Conservation (phyloP, 1,140 invertebrate genomes). For the Anoplophora glabripennis region DNA sequence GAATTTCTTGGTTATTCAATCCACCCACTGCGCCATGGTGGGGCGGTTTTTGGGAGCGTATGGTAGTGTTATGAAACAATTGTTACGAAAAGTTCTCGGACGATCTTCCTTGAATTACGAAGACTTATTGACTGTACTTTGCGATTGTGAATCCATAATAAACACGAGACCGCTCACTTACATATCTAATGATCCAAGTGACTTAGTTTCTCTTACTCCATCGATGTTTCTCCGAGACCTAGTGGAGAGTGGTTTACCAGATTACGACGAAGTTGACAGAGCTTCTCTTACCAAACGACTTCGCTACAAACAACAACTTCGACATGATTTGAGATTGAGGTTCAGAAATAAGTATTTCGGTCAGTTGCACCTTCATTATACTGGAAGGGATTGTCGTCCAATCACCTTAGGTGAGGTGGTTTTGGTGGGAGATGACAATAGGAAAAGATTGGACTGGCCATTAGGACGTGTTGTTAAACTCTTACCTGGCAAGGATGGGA, state of each 20-base stretch:
- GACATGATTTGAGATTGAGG: slow-evolving; percentile 8
- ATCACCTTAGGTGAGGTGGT: too few species aligned
- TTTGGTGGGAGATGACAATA: too few species aligned
- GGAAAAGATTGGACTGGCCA: too few species aligned
- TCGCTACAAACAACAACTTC: slow-evolving; percentile 14
- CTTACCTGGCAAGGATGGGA: too few species aligned
- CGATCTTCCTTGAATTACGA: slow-evolving; percentile 35
- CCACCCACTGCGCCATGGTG: slow-evolving; percentile 46
- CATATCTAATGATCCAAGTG: slow-evolving; percentile 33
- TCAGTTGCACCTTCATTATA: slow-evolving; percentile 11
- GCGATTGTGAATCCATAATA: slow-evolving; percentile 40
- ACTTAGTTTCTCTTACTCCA: slow-evolving; percentile 16
- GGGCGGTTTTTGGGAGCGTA: slow-evolving; percentile 48
- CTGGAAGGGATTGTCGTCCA: too few species aligned
- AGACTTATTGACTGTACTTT: slow-evolving; percentile 41
- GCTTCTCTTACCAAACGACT: slow-evolving; percentile 6
- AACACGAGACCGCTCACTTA: slow-evolving; percentile 45
- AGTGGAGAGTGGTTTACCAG: slow-evolving; percentile 11
- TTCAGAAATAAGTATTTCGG: slow-evolving; percentile 26
- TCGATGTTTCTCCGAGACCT: slow-evolving; percentile 23
- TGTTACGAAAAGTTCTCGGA: slow-evolving; percentile 38
- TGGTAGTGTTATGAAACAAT: slow-evolving; percentile 46
- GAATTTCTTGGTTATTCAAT: slow-evolving; percentile 29
- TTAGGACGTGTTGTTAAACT: too few species aligned
- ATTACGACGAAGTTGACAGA: slow-evolving; percentile 22